Percentiles rank a stretch among this genome's conserved stretches.
These are phyloP conservation scores for Lytechinus pictus DNA, from an alignment of 35 echinoderm and acorn worm genomes.

Conservation along the genomic window DNA sequence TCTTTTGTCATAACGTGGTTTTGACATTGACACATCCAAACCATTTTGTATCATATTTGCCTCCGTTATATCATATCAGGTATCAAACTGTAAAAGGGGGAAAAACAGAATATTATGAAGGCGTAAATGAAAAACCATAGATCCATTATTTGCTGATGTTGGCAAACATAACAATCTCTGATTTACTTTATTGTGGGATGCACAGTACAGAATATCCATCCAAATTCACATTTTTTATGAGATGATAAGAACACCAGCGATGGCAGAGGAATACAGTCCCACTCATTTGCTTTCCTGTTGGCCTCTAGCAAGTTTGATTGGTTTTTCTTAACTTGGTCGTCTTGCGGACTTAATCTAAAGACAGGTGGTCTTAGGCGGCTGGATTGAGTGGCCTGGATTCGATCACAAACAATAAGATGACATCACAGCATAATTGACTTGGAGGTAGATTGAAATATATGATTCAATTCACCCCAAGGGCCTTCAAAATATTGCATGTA, in stretches of 20 bases:
- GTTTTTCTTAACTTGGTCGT: background rate
- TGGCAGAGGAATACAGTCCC: background rate
- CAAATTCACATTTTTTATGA: background rate
- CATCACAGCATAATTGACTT: background rate
- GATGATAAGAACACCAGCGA: background rate
- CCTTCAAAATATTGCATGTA: background rate
- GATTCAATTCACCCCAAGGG: background rate
- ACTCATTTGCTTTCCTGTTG: background rate
- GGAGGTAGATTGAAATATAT: background rate
- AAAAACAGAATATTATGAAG: too few species aligned
- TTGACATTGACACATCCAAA: too few species aligned
- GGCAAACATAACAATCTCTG: too few species aligned
- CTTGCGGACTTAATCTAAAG: background rate
- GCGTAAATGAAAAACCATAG: too few species aligned
- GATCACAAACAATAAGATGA: background rate
- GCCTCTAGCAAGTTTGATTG: conserved; percentile 16
- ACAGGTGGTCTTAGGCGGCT: background rate
- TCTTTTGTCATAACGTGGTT: too few species aligned
- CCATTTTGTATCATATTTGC: too few species aligned
- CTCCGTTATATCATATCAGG: too few species aligned
- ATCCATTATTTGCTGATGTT: too few species aligned
- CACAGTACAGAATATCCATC: too few species aligned
- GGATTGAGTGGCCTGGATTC: background rate
- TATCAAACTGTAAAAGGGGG: too few species aligned
- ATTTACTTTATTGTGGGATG: too few species aligned